Base-by-base conservation (phyloP, 92 coral and sea anemone species). In the Muricea muricata region DNA sequence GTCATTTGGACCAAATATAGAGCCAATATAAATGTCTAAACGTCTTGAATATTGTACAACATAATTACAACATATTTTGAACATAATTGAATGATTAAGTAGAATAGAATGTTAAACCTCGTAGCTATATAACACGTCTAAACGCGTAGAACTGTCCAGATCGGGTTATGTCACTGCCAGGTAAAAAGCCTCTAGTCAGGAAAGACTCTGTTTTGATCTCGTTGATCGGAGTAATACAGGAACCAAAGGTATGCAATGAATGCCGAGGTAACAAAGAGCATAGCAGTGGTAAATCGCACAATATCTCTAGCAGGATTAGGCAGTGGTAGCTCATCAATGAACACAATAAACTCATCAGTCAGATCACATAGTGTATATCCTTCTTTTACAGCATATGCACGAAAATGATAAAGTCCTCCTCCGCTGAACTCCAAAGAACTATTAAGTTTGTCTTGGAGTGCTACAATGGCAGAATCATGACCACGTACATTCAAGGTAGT, bases 341-440 rank as follows among this genome's bases (percentile, higher is more conserved):
- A 95, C 42, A 95, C 97, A 40, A 95, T 21, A 65, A 95, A 93
- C 69, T 95, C 98, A 66, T 92, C 97, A 4, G 88, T 90, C 26
- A 95, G 79, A 55, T 78, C 84, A 81, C 98, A 93, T 31, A 95
- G 93, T 12, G 98, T 95, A 88, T 90, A 95, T 52, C 93, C 93
- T 71, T 92, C 91, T 82, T 91, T 93, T 57, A 95, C 94, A 60
- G 88, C 86, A 26, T 75, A 82, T n/a, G 96, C 97, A 54, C 96
- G 97, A 72, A 95, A 95, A 80, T 95, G 98, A 76, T 90, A 95
- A 66, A 95, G 86, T 7, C 98, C 98, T 9, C 97, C 93, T 29
- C 97, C 98, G 63, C 87, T 70, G 80, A 95, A 95, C 65, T 93
- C 93, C 54, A 95, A 86, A 26, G 93, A 93, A 78, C 97, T 93